These are phyloP conservation scores for Hylia prasina DNA, from an alignment of 2,113 vertebrate species.

Conservation along the genomic window DNA sequence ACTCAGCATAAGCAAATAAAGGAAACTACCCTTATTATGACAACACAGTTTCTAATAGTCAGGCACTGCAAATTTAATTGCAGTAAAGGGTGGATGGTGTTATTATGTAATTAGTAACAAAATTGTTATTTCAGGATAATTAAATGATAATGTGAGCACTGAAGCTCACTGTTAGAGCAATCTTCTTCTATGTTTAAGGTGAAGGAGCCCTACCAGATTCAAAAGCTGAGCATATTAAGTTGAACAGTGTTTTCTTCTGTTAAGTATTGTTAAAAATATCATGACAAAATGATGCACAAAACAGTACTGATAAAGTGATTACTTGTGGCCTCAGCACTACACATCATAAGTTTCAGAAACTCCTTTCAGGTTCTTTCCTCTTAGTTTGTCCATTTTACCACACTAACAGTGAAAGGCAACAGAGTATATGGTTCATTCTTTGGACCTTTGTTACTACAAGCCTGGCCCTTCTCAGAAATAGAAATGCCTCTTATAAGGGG, in stretches of 20 bases:
- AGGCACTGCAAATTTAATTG: conserved; percentile 56
- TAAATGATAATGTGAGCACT: background rate
- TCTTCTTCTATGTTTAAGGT: background rate
- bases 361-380: background rate
- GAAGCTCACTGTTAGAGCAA: background rate
- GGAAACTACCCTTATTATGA: conserved; percentile 48
- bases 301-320: background rate
- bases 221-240: background rate
- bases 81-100: conserved; percentile 25
- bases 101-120: conserved; percentile 32
- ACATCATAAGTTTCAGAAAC: background rate
- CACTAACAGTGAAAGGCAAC: background rate
- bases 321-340: background rate
- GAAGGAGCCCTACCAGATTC: background rate
- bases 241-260: background rate
- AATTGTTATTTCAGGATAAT: conserved; percentile 41
- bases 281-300: background rate
- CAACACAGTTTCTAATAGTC: conserved; percentile 37
- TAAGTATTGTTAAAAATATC: background rate
- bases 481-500: background rate
- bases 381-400: background rate
- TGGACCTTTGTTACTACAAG: background rate
- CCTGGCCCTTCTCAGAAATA: background rate
- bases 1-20: conserved; percentile 53
- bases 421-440: background rate